Evolutionary conservation across 2,113 vertebrate genomes (phyloP), one percentile per base, ranked within the genome.

Genomic region (Atherinomorus stipes): DNA sequence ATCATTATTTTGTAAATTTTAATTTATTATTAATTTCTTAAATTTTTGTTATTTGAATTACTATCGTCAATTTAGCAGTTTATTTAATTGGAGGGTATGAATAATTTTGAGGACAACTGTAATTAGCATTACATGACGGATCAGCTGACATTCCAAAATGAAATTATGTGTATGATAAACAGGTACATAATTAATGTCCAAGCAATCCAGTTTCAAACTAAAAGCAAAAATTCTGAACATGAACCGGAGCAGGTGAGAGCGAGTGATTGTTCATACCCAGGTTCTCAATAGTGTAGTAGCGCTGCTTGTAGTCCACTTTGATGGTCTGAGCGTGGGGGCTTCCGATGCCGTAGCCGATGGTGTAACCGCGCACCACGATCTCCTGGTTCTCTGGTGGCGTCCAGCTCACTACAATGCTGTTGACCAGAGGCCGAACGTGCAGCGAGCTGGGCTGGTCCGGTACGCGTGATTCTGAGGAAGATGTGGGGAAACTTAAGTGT

Each of bases 341-440:
- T 70, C 98, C 98, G 2, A 99, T 93, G 62, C 98, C 98, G 0
- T 99, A 99, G 22, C 96, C 95, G 11, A 99, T 99, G 2, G 93
- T 94, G 16, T 99, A 99, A 11, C 98, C 98, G 22, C 98, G 93
- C 62, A 99, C 97, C 87, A 99, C 96, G 0, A 98, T 96, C 88
- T 99, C 96, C 93, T 98, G 97, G 90, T 98, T 98, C 89, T 98
- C 97, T 0, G 98, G 98, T 0, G 98, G 98, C 0, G 98, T 99
- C 98, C 98, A 99, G 91, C 98, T 99, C 15, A 99, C 98, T 18
- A 99, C 98, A 0, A 99, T 99, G 67, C 96, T 98, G 80, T 95
- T 99, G 67, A 98, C 94, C 22, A 99, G 94, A 0, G 98, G 95
- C 0, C 98, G 96, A 34, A 99, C 97, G 0, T 99, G 98, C 22